Base-by-base conservation (phyloP, 2,888 invertebrate species). In the Drosophila anceps region DNA sequence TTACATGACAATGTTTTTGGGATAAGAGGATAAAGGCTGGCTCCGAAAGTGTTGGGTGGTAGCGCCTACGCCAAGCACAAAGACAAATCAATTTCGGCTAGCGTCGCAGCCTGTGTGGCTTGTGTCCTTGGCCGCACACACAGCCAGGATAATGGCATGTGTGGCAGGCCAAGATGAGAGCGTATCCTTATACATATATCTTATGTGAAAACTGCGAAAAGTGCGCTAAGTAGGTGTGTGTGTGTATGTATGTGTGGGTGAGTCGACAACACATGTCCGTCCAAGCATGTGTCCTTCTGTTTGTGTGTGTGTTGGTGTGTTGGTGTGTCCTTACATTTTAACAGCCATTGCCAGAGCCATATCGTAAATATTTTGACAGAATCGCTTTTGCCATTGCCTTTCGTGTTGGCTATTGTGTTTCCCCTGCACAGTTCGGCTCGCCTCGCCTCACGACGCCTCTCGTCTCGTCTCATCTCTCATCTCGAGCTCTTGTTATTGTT, bases 341-440 rank as follows among this genome's bases (percentile, higher is more conserved):
- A 64, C 81, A 83, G 82, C 88, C 73, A 84, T 77, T 84, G 73
- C 76, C 79, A 71, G 76, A 88, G 79, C 74, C 81, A 85, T 85
- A 84, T 86, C 88, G 86, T 86, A 86, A 88, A 86, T 88, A 86
- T 86, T 86, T 86, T 88, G 86, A 86, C 88, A 88, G 89, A 81
- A 86, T 86, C 87, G 88, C 82, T 88, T 88, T 85, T 84, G 88
- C 84, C 65, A 76, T 82, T 68, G 81, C 79, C 65, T 69, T 80
- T 70, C 83, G 64, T 84, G 70, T 80, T 78, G 82, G 85, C 85
- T 71, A 87, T 87, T 83, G 83, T 85, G 72, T 80, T 72, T 73
- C 60, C 35, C 60, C 35, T 9, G 48, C 63, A n/a, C 59, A 33
- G 24, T 53, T 48, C 44, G 15, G 12, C 18, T 15, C 53, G 1